Base-by-base conservation (phyloP, 1,140 invertebrate genomes). In the Doryteuthis pealeii region DNA sequence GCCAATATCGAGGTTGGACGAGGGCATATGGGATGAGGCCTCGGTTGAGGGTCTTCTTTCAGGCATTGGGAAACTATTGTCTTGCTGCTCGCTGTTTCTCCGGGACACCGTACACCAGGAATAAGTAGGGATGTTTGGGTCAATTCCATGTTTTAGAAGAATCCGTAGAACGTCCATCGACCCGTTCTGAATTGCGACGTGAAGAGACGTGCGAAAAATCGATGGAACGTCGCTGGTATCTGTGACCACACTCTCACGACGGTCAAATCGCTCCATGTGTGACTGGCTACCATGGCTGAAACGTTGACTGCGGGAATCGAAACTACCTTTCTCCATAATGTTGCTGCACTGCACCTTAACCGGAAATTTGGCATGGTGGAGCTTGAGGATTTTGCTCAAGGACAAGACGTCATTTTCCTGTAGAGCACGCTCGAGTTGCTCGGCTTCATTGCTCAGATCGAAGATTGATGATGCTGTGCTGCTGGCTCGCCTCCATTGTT, bases 121-220 rank as follows among this genome's bases (percentile, higher is more conserved):
- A 4, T 76, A 31, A 0, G 88, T 89, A 0, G 89, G 87, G 67
- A 90, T 88, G 81, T 91, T 90, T 3, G 91, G 90, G 75, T 91
- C 90, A 31, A 91, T 87, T 10, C 89, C 89, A 78, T 90, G 89
- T 75, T 89, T 89, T 31, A 91, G 87, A 12, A 91, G 85, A 0
- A 90, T 85, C 15, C 90, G 84, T 0, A 89, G 85, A 1, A 91
- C 91, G 76, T 91, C 91, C 26, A 90, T 80, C 0, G 91, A 87
- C n/a, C 88, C 88, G 78, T 89, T 86, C 75, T 90, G 89, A 26
- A 91, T 88, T 3, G 91, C 91, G 67, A 90, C 82, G 81, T 91
- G 91, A 0, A 91, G 84, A 5, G 90, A 90, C 78, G 90, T 91
- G 58, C 74, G 85, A 88, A 91, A 91, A 32, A 90, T 88, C 1